A percentile compares a stretch with the other conserved stretches of the same genome.
These are phyloP conservation scores for Leptinotarsa rubiginosa DNA, from an alignment of 2,888 invertebrate species.

Conservation along the genomic window DNA sequence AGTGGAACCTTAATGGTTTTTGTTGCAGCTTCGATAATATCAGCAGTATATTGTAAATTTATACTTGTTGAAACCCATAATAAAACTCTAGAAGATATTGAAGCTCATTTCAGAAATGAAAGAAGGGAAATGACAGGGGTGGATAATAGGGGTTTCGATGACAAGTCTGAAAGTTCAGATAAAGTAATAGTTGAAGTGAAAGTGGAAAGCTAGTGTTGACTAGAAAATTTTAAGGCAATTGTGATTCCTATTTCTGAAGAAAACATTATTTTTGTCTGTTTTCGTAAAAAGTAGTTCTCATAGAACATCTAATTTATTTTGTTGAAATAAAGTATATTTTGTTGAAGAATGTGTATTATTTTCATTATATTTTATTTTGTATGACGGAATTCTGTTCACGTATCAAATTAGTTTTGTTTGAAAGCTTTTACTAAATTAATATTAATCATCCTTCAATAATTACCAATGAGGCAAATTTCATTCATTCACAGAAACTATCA, in stretches of 20 bases:
- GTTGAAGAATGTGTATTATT: slow-evolving; percentile 1
- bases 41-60: slow-evolving; percentile 72
- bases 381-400: too few relatives aligned
- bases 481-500: too few relatives aligned
- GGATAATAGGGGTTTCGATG: slow-evolving; percentile 53
- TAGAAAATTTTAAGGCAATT: slow-evolving; percentile 24
- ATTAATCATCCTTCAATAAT: too few relatives aligned
- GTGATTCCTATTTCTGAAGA: slow-evolving; percentile 33
- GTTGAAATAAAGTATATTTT: slow-evolving; percentile 34
- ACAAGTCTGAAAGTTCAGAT: slow-evolving; percentile 45
- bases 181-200: slow-evolving; percentile 4
- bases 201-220: slow-evolving; percentile 1
- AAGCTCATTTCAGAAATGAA: slow-evolving; percentile 71
- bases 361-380: neutral
- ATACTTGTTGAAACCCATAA: slow-evolving; percentile 79
- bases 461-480: too few relatives aligned
- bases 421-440: too few relatives aligned
- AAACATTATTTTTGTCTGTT: neutral
- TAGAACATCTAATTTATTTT: slow-evolving; percentile 44
- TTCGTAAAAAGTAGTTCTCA: slow-evolving; percentile 37
- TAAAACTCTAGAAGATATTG: slow-evolving; percentile 76
- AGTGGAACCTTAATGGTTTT: slow-evolving; percentile 77
- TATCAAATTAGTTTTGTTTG: too few relatives aligned
- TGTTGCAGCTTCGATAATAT: slow-evolving; percentile 71
- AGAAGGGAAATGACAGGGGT: slow-evolving; percentile 54